Base-by-base conservation (phyloP, 2,888 invertebrate genomes). In the Ommatoiulus sabulosus region DNA sequence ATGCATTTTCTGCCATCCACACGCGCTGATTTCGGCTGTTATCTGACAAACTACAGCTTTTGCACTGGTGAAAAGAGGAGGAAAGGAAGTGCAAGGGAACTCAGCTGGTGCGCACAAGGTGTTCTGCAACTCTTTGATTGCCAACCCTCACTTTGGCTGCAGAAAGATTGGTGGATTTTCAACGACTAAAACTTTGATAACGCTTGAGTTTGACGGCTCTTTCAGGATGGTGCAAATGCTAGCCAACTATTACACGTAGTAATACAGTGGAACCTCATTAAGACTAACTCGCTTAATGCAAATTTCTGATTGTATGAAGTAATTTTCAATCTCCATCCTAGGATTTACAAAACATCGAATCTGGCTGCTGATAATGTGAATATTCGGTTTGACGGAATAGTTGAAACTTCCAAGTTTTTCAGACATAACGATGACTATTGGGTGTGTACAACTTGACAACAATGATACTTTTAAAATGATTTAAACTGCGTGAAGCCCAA, bases 1-100 rank as follows among this genome's bases (percentile, higher is more conserved):
- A 80, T 80, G 80, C 80, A 80, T 80, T 80, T 80, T 80, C 35
- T 80, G 80, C 80, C 80, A 80, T 80, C 80, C 80, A 80, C 80
- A 80, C 80, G 35, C 80, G 80, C 35, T 80, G 80, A 80, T 80
- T 80, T 80, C 35, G 80, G 12, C 15, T 80, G 80, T 35, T 80
- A 80, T 80, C 80, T 80, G 80, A 80, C 35, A 80, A 80, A 80
- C 35, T 80, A 80, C 80, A 80, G 80, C 80, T 80, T 80, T 52
- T 52, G 4, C 17, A 52, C 17, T 52, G 10, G 4, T 35, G 43
- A 80, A 80, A 35, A 35, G 7, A 15, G 12, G 35, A 35, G 35
- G 80, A 80, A 15, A 35, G 80, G 35, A 12, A 4, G 2, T 4
- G 80, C 35, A 12, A 80, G 10, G 15, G 35, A 24, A 35, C 35